A percentile compares a stretch with the other conserved stretches of the same genome.
Evolutionary conservation across 2,797 vertebrate genomes (phyloP).

Genomic region (Gymnopithys bicolor): DNA sequence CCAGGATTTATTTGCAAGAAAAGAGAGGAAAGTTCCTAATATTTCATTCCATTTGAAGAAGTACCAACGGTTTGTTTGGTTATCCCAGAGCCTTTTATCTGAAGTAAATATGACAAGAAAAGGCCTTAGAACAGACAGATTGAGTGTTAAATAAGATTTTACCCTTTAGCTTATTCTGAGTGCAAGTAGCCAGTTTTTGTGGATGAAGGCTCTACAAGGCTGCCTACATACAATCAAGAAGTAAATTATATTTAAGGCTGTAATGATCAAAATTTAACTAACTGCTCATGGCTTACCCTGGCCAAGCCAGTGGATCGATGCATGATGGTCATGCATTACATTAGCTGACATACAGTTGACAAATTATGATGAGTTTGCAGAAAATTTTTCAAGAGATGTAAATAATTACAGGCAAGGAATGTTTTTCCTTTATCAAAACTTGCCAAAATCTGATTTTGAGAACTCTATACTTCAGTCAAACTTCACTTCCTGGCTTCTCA

Average conservation of each 20-base stretch:
- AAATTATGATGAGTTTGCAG: background rate
- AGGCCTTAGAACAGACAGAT: constrained; percentile 23
- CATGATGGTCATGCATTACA: background rate
- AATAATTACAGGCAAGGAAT: background rate
- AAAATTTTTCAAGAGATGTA: background rate
- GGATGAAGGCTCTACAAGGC: background rate
- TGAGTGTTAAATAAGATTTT: constrained; percentile 32
- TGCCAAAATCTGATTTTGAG: background rate
- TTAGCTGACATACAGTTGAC: background rate
- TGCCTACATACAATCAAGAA: background rate
- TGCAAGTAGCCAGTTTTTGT: background rate
- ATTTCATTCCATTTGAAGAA: constrained; percentile 41
- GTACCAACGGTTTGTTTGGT: constrained; percentile 43
- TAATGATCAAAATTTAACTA: background rate
- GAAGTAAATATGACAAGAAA: constrained; percentile 25
- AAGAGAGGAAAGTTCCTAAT: constrained; percentile 15
- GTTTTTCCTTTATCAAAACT: background rate
- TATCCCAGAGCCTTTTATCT: constrained; percentile 18
- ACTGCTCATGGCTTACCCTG: background rate
- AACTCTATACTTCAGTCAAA: background rate
- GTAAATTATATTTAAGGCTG: constrained; percentile 14
- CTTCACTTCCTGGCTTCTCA: background rate
- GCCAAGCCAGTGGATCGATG: background rate
- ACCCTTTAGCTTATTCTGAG: constrained; percentile 9
- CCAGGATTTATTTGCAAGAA: constrained; percentile 16